A percentile compares a stretch with the other conserved stretches of the same genome.
Conservation (phyloP, 2,797 vertebrate genomes). For the Antennarius maculatus region DNA sequence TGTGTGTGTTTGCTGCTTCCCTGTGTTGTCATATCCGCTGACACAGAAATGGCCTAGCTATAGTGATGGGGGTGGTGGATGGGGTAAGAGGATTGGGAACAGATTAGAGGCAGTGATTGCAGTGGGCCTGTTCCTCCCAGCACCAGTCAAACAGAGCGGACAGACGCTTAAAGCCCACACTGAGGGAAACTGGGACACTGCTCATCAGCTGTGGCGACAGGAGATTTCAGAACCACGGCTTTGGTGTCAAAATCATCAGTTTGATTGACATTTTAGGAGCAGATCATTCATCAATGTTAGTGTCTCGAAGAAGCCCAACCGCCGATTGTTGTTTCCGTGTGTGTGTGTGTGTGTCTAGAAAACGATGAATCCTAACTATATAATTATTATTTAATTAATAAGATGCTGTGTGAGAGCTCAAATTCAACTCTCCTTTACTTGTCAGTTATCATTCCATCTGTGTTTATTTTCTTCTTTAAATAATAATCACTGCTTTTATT, state of each 20-base stretch:
- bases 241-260: neutral
- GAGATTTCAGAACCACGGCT: neutral
- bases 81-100: slow-evolving; percentile 82
- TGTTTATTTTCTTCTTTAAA: too few relatives aligned
- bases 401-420: too few relatives aligned
- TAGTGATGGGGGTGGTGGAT: slow-evolving; percentile 52
- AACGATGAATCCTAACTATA: too few relatives aligned
- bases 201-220: slow-evolving; percentile 3
- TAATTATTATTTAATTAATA: too few relatives aligned
- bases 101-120: slow-evolving; percentile 80
- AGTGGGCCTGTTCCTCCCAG: slow-evolving; percentile 39
- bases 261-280: slow-evolving; percentile 1
- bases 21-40: slow-evolving; percentile 54
- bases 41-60: slow-evolving; percentile 71
- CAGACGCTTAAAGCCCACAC: slow-evolving; percentile 31
- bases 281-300: neutral
- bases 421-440: too few relatives aligned
- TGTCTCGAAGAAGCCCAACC: neutral
- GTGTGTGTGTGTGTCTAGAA: neutral
- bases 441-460: too few relatives aligned
- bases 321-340: too few relatives aligned
- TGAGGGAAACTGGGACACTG: slow-evolving; percentile 38
- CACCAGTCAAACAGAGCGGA: slow-evolving; percentile 17
- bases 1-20: too few relatives aligned
- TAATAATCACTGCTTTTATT: too few relatives aligned